Percentiles rank a stretch among this genome's conserved stretches.
These are phyloP conservation scores for Sparus aurata DNA, from an alignment of 2,797 vertebrate species.

Conservation along the genomic window DNA sequence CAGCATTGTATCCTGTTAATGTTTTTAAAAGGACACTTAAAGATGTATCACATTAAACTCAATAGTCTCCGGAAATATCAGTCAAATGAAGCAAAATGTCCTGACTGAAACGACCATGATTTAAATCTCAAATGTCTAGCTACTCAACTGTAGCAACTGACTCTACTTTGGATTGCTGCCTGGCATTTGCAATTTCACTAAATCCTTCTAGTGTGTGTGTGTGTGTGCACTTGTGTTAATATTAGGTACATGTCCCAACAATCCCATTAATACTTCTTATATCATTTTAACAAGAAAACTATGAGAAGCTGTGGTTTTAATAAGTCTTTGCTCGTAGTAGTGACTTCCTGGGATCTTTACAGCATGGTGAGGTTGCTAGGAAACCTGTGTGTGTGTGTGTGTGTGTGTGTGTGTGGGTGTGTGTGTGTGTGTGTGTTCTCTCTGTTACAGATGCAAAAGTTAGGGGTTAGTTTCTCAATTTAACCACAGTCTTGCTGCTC, in stretches of 20 bases:
- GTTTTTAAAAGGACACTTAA: not conserved
- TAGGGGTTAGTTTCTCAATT: not conserved
- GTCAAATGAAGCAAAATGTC: not conserved
- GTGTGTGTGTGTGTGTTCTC: not conserved
- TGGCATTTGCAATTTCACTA: not conserved
- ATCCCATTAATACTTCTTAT: no score
- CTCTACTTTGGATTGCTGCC: not conserved
- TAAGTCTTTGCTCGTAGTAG: not conserved
- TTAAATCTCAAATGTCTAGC: not conserved
- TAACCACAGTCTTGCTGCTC: not conserved
- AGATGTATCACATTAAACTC: not conserved
- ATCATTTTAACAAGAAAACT: not conserved
- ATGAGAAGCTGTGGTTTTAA: not conserved
- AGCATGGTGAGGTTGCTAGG: not conserved
- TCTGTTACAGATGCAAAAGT: constrained; percentile 1
- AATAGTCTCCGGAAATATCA: not conserved
- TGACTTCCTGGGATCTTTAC: not conserved
- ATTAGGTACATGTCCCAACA: no score
- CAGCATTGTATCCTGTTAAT: not conserved
- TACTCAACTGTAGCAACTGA: not conserved
- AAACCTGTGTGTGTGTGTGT: not conserved
- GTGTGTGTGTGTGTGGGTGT: not conserved
- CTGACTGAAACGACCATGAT: not conserved
- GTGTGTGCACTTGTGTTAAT: no score
- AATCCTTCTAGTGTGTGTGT: not conserved